Conservation (phyloP, 2,113 vertebrate species). For the Pelecanus crispus region DNA sequence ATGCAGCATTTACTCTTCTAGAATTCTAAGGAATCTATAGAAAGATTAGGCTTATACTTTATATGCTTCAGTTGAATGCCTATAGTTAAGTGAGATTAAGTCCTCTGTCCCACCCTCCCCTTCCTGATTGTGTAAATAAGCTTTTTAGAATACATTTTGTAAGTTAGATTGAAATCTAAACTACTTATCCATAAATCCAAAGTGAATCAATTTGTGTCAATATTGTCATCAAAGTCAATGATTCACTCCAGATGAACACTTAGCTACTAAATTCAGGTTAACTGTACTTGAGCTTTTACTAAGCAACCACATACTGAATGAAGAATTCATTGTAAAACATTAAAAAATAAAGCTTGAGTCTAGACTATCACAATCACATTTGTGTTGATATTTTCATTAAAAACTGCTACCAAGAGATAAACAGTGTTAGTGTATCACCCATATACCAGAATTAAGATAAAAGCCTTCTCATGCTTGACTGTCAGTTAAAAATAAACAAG, state of each 20-base stretch:
- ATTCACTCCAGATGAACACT: not conserved
- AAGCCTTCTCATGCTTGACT: not conserved
- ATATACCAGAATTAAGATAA: not conserved
- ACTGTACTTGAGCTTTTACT: not conserved
- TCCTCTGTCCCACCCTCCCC: not conserved
- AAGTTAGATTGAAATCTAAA: not conserved
- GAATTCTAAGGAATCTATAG: not conserved
- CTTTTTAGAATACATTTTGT: not conserved
- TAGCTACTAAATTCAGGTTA: not conserved
- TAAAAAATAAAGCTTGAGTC: not conserved
- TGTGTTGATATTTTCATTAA: not conserved
- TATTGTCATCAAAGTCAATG: not conserved
- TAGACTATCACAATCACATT: not conserved
- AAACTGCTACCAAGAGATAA: not conserved
- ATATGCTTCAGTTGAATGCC: not conserved
- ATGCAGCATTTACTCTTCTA: not conserved
- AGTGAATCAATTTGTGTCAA: not conserved
- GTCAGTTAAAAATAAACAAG: not conserved
- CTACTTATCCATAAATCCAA: not conserved
- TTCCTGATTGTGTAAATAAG: not conserved
- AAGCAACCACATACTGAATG: not conserved
- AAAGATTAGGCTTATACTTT: not conserved
- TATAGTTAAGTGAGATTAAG: not conserved
- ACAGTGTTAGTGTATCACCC: rapidly evolving
- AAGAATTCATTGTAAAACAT: not conserved